Percentiles rank a stretch among this genome's conserved stretches.
Conservation (phyloP, 1,140 invertebrate genomes). For the Potamilus streckersoni region DNA sequence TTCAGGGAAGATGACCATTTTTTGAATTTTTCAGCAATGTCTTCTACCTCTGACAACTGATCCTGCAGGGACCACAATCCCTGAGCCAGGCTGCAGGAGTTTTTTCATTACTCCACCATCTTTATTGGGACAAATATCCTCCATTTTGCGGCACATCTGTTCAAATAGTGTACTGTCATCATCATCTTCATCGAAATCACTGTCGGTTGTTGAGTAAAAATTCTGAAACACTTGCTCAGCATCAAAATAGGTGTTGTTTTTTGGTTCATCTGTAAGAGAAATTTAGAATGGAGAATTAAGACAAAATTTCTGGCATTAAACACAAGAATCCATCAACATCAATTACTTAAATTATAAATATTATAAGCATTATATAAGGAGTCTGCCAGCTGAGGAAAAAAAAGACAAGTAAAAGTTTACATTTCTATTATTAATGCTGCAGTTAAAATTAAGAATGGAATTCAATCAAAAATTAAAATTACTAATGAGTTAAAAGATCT, state of each 20-base stretch:
- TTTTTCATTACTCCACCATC: conserved; percentile 45
- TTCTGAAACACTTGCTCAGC: conserved; percentile 24
- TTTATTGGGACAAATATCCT: conserved; percentile 31
- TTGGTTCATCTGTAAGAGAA: conserved; percentile 1
- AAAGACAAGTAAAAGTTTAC: too few species aligned
- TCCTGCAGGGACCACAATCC: conserved; percentile 23
- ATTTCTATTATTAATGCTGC: too few species aligned
- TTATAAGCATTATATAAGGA: too few species aligned
- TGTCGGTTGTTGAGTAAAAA: conserved; percentile 11
- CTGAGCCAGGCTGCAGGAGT: conserved; percentile 34
- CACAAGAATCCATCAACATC: too few species aligned
- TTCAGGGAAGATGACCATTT: background rate
- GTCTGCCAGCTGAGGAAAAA: too few species aligned
- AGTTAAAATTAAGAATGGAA: too few species aligned
- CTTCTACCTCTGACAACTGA: conserved; percentile 34
- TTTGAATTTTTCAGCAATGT: background rate
- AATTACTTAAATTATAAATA: too few species aligned
- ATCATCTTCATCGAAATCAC: conserved; percentile 15
- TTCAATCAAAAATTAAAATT: too few species aligned
- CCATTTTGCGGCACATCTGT: conserved; percentile 30
- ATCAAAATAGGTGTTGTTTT: conserved; percentile 13
- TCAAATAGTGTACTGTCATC: conserved; percentile 36
- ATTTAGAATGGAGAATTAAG: background rate
- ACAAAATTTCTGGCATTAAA: too few species aligned
- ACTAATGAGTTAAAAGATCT: too few species aligned